Percentiles rank a stretch among this genome's conserved stretches.
Evolutionary conservation across 35 echinoderm and acorn worm genomes (phyloP).

Genomic region (Hemicentrotus pulcherrimus): DNA sequence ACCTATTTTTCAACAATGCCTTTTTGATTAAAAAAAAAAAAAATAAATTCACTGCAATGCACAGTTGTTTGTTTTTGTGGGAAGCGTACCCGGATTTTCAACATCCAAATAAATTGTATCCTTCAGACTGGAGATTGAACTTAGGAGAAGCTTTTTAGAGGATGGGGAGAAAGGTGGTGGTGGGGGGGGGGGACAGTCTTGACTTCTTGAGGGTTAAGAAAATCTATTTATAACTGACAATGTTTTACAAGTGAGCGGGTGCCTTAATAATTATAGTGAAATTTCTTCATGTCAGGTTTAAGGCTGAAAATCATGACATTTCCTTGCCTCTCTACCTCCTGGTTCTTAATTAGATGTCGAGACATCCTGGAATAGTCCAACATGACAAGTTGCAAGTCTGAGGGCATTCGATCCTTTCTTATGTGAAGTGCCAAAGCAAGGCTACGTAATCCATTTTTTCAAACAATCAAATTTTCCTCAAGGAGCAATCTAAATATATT

Average conservation of each 20-base stretch:
- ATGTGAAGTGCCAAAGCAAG: neutral
- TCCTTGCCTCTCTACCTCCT: neutral
- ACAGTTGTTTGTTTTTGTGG: too few species aligned
- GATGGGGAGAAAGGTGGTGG: too few species aligned
- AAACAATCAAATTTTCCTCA: neutral
- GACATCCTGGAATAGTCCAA: neutral
- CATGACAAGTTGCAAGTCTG: neutral
- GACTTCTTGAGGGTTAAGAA: too few species aligned
- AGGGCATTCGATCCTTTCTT: neutral
- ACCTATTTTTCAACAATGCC: too few species aligned
- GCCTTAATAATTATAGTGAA: neutral
- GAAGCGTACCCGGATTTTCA: too few species aligned
- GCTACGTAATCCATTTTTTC: neutral
- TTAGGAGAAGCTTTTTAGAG: too few species aligned
- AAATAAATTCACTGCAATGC: too few species aligned
- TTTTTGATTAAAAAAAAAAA: too few species aligned
- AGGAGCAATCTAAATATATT: neutral
- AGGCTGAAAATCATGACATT: neutral
- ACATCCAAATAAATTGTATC: too few species aligned
- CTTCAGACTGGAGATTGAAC: too few species aligned
- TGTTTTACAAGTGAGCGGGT: neutral
- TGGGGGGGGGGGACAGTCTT: too few species aligned
- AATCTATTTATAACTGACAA: neutral
- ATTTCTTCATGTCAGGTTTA: neutral
- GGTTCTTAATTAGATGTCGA: neutral